Evolutionary conservation across 2,888 invertebrate species (phyloP), one percentile per base, ranked within the genome.

Genomic region (Bellardia bayeri): DNA sequence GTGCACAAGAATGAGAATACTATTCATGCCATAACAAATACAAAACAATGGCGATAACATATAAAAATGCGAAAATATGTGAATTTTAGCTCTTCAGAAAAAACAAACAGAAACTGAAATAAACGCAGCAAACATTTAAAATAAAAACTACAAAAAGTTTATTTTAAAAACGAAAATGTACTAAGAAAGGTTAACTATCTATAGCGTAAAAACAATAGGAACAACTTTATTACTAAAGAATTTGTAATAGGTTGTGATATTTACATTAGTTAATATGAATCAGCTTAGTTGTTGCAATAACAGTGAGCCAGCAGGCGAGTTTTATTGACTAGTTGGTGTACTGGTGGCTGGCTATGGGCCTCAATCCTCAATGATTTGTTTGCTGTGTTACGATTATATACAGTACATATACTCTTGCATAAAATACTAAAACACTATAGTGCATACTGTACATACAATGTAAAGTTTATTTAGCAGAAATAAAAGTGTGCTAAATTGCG

Each of bases 401-500:
- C 6, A 37, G 45, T 11, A 3, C 11, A 2, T 49, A 11, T 2
- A 49, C 49, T 74, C 9, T 16, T 54, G n/a, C 7, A 5, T 1
- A 45, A 16, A 61, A 61, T n/a, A 61, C 61, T 33, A 61, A 61
- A 33, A 61, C 8, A 72, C 16, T 11, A 37, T n/a, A n/a, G n/a
- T n/a, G n/a, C 37, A 37, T 37, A 5, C 8, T 54, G 37, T 33
- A 69, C 56, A 54, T 69, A 68, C 58, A 83, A 76, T 76, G 71
- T 66, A 72, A 83, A 79, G 74, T 84, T 84, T 74, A 79, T 74
- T 79, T 80, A 74, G 61, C 68, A 68, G 66, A 74, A 79, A 79
- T 74, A 79, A 79, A 79, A 84, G 72, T 79, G 74, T 79, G 68
- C 68, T 79, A 74, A 84, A 84, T 84, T 84, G 79, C 71, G 64